Base-by-base conservation (phyloP, 1,140 invertebrate genomes). In the Pemphigus obesinymphae region DNA sequence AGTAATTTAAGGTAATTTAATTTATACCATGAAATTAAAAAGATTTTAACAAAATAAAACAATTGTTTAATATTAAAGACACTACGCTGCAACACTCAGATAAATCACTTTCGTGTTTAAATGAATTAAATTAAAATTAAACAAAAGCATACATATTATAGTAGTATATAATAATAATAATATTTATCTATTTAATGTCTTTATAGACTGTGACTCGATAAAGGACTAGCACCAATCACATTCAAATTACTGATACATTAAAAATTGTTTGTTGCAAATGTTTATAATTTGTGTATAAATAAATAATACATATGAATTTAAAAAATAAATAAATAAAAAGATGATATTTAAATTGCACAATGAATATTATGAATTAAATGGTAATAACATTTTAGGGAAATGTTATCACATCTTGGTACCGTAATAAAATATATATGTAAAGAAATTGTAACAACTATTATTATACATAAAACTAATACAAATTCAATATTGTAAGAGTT, bases 201-300 rank as follows among this genome's bases (percentile, higher is more conserved):
- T 37, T 23, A n/a, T n/a, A 34, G 48, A 55, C 48, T 31, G 72
- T 76, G 72, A 76, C 72, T 76, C 48, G 48, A 76, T 76, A 34
- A 76, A 76, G 55, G 72, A 76, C 72, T 76, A 76, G 72, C 72
- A 76, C 72, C 72, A 76, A 50, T 76, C 72, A 76, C 48, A 31
- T 34, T 48, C 8, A 72, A 40, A 40, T n/a, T 68, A 40, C 37
- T 40, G n/a, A 6, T 68, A 68, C 34, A 40, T 40, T 6, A 40
- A 40, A 40, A 68, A 40, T 40, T 66, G 20, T 23, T 37, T 68
- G 17, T 23, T 40, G 31, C 8, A 40, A 13, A 23, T 23, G 8
- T 40, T 68, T 23, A 37, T 40, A 40, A 40, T 40, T 68, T 68
- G 34, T 68, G 31, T n/a, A 66, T 66, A 68, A 68, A 68, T 40